Evolutionary conservation across 2,888 invertebrate species (phyloP), one percentile per base, ranked within the genome.

Genomic region (Nomada fucata): DNA sequence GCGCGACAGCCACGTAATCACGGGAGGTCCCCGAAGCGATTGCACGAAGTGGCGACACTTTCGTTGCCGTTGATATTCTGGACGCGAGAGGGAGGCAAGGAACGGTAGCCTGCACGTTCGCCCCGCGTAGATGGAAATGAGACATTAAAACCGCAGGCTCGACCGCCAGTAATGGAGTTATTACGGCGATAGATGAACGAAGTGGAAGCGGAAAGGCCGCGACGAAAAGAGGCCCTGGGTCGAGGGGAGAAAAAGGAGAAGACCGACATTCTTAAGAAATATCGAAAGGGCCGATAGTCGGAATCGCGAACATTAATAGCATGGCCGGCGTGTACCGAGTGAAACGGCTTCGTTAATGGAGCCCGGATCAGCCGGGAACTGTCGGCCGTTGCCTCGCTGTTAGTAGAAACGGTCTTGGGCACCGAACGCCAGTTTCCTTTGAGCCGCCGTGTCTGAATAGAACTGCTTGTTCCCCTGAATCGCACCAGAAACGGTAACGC

Each of bases 301-400:
- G 82, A 55, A 72, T 60, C 64, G 60, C 69, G 79, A 79, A 71
- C 84, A 74, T 77, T 83, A 79, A 72, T 74, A 72, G 71, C 63
- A 26, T 36, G 71, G 50, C 60, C 61, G 50, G 69, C 42, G 63
- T 79, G 72, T 83, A 44, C 73, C 80, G 53, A 75, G 80, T 73
- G 75, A 76, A 77, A 78, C 78, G 83, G 68, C 76, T 83, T 76
- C 76, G 83, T 83, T 85, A 83, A 85, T 85, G 81, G 81, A 73
- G 71, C 76, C 70, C 67, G 75, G 44, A 72, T 83, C 74, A 74
- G 59, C 65, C 72, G 71, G 82, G 26, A 74, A 23, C 61, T 53
- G 69, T 61, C n/a, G 74, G 60, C 61, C 69, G 59, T 77, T 69
- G 75, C 63, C 63, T 69, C 44, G 52, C 42, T 23, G 9, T 81